Evolutionary conservation across 2,888 invertebrate genomes (phyloP).

Genomic region (Hemaris fuciformis): DNA sequence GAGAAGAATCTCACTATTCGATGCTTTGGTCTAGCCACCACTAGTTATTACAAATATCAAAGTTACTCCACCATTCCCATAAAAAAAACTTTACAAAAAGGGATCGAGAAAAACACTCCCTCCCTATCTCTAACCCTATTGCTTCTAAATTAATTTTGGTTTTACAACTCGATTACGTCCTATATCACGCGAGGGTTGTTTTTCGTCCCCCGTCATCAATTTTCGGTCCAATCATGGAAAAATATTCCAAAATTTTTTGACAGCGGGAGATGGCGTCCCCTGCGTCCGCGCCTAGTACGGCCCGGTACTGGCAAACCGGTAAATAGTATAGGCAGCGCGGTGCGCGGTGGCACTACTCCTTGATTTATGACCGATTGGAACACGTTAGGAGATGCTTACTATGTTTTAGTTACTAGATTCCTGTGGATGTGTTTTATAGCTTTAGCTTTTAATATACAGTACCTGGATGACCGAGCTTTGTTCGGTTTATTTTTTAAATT

Average conservation of each 20-base stretch:
- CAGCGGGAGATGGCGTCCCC: not conserved
- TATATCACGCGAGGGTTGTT: not conserved
- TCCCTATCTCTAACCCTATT: not conserved
- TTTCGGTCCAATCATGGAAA: not conserved
- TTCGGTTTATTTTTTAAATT: too few relatives aligned
- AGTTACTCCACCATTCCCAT: too few relatives aligned
- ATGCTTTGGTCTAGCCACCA: too few relatives aligned
- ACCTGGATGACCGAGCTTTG: too few relatives aligned
- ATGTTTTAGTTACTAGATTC: not conserved
- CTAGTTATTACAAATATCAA: too few relatives aligned
- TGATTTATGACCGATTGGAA: slow-evolving; percentile 6
- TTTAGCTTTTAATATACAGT: not conserved
- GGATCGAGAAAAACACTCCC: not conserved
- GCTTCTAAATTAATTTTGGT: not conserved
- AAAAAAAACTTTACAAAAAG: not conserved
- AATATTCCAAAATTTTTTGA: not conserved
- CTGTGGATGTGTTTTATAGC: too few relatives aligned
- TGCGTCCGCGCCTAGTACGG: slow-evolving; percentile 9
- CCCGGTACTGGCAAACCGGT: not conserved
- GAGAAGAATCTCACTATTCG: too few relatives aligned
- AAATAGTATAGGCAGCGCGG: not conserved
- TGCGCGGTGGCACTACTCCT: slow-evolving; percentile 7
- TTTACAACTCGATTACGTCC: not conserved
- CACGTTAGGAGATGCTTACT: not conserved
- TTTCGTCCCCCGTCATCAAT: not conserved